These are phyloP conservation scores for Zosterops borbonicus DNA, from an alignment of 2,113 vertebrate species.

Conservation along the genomic window DNA sequence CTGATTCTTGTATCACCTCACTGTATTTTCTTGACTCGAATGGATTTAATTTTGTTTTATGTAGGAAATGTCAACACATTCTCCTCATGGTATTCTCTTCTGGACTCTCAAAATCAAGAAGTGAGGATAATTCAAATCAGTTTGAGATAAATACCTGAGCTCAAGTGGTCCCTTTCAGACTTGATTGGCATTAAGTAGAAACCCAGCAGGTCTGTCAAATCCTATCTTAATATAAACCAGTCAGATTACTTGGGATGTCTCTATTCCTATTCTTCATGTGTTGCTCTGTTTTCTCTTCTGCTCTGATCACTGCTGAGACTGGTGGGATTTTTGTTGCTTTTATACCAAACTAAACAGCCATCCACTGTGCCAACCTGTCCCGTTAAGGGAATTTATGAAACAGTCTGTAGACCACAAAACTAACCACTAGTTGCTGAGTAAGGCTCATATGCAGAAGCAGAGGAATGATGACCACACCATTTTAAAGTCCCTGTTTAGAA, in stretches of 20 bases:
- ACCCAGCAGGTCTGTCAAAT: conserved; percentile 26
- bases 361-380: conserved; percentile 49
- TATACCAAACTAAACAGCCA: conserved; percentile 38
- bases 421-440: conserved; percentile 50
- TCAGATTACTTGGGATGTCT: conserved; percentile 1
- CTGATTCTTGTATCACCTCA: not conserved
- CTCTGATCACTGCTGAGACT: conserved; percentile 17
- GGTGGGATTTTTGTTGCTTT: conserved; percentile 41
- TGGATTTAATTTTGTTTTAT: conserved; percentile 2
- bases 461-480: conserved; percentile 35
- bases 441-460: not conserved
- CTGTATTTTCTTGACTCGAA: not conserved
- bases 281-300: conserved; percentile 25
- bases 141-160: conserved; percentile 25
- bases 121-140: conserved; percentile 13
- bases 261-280: not conserved
- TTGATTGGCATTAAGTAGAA: conserved; percentile 29
- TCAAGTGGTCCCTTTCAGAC: conserved; percentile 9
- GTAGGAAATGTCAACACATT: not conserved
- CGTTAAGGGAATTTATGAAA: conserved; percentile 62
- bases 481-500: not conserved
- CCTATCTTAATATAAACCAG: conserved; percentile 2
- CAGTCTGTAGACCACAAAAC: conserved; percentile 61
- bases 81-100: not conserved
- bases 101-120: conserved; percentile 29